phyloP scores from a whole-genome alignment of 2,113 vertebrate species.

The Empidonax traillii region DNA sequence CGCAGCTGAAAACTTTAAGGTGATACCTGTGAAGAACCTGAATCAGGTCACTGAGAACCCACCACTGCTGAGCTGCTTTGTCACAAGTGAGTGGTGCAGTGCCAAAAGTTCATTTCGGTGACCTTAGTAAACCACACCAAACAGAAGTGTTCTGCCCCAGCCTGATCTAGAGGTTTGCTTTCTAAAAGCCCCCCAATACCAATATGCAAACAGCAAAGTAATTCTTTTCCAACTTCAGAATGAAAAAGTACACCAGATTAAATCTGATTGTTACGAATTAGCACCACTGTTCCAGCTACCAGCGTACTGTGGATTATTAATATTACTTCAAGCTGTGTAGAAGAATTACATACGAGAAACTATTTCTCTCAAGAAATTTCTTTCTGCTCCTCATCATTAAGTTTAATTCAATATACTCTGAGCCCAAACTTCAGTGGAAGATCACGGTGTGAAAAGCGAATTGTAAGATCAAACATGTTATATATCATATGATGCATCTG shows the following conservation, averaged over 20 bases:
- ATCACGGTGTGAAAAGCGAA: conserved; percentile 37
- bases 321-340: conserved; percentile 2
- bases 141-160: background rate
- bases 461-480: background rate
- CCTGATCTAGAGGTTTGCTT: background rate
- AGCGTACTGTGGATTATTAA: background rate
- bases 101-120: background rate
- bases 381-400: conserved; percentile 54
- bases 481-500: background rate
- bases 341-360: background rate
- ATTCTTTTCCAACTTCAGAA: background rate
- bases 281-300: background rate
- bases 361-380: conserved; percentile 15
- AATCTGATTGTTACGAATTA: background rate
- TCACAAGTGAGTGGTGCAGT: background rate
- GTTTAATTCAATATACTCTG: background rate
- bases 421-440: conserved; percentile 49
- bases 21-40: background rate
- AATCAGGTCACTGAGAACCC: background rate
- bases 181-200: background rate
- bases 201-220: conserved; percentile 1
- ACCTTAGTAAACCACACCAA: background rate
- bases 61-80: background rate
- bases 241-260: background rate
- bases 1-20: background rate